Percentiles rank a stretch among this genome's conserved stretches.
Evolutionary conservation across 2,888 invertebrate species (phyloP).

Genomic region (Nomada fabriciana): DNA sequence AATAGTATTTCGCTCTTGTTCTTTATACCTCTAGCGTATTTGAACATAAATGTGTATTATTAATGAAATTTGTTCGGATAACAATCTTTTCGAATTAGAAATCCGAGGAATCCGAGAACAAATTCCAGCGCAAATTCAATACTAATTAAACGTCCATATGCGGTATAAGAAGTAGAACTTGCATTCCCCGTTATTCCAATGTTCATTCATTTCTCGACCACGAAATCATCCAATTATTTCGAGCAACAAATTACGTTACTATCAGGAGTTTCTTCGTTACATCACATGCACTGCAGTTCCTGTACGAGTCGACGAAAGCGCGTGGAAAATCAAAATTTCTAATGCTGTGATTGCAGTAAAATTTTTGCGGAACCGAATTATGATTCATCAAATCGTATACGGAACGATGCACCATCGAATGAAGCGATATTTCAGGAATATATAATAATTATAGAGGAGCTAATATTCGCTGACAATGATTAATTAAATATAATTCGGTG

Average conservation of each 20-base stretch:
- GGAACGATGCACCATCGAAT: neutral
- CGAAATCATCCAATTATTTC: neutral
- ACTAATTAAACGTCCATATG: neutral
- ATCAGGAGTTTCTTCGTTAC: neutral
- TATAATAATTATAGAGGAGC: neutral
- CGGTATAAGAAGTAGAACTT: neutral
- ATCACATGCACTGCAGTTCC: neutral
- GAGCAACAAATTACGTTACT: neutral
- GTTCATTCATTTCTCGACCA: neutral
- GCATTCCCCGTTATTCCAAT: neutral
- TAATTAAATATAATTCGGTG: conserved; percentile 17
- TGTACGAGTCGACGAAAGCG: neutral
- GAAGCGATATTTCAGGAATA: neutral
- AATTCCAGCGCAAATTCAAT: neutral
- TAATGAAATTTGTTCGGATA: no score
- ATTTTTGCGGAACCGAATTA: neutral
- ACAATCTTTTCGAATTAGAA: no score
- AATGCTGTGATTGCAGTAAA: neutral
- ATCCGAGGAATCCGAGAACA: neutral
- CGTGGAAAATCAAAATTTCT: conserved; percentile 15
- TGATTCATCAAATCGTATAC: conserved; percentile 5
- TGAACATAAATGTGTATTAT: no score
- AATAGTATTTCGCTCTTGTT: no score
- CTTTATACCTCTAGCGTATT: no score
- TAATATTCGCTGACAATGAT: neutral